phyloP scores from a whole-genome alignment of 2,113 vertebrate species.

The Orthonyx spaldingii region DNA sequence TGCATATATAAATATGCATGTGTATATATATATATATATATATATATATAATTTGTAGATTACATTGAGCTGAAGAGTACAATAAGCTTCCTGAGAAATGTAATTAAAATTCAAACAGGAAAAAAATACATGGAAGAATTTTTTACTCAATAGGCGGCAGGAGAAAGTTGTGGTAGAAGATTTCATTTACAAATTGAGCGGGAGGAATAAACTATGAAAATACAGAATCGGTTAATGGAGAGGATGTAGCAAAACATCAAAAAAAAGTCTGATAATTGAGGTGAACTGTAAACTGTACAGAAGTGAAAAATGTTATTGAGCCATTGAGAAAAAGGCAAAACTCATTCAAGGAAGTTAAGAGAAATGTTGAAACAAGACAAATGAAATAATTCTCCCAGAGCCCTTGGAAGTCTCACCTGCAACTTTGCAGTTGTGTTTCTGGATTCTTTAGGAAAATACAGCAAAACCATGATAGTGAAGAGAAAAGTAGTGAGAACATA shows the following conservation, averaged over 20 bases:
- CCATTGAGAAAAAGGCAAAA: neutral
- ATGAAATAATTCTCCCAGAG: neutral
- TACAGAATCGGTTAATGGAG: neutral
- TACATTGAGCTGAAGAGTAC: neutral
- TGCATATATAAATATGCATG: neutral
- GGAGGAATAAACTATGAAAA: neutral
- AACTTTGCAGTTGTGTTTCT: neutral
- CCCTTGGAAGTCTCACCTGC: neutral
- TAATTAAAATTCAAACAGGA: neutral
- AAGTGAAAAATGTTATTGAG: neutral
- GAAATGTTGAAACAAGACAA: neutral
- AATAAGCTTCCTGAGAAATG: neutral
- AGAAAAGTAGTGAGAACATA: neutral
- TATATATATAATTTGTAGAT: neutral
- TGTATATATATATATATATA: too few relatives aligned
- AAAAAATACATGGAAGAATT: neutral
- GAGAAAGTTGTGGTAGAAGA: neutral
- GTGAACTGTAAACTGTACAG: neutral
- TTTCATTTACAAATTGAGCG: neutral
- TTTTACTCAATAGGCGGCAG: neutral
- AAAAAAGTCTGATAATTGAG: neutral
- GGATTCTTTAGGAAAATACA: neutral
- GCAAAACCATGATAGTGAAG: neutral
- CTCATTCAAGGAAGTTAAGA: neutral
- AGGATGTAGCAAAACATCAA: neutral